These are phyloP conservation scores for Rhineura floridana DNA, from an alignment of 2,113 vertebrate genomes.

Conservation along the genomic window DNA sequence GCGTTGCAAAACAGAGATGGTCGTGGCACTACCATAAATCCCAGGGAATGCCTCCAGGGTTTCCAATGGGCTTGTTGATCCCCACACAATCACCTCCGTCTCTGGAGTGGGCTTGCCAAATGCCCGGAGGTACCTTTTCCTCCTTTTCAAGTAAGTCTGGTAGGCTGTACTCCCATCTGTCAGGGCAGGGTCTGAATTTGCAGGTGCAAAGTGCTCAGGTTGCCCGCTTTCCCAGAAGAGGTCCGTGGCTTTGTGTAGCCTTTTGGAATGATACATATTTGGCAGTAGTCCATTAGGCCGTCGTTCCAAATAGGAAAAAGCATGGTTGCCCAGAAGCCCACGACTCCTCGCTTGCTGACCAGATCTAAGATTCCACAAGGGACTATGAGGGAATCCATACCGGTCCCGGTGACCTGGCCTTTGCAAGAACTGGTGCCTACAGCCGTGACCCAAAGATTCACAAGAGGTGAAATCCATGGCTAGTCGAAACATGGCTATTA, in stretches of 20 bases:
- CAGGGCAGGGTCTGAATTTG: constrained; percentile 34
- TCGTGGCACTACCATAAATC: constrained; percentile 41
- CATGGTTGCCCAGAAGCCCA: constrained; percentile 60
- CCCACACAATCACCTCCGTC: constrained; percentile 80
- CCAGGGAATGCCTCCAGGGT: constrained; percentile 67
- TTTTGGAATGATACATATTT: constrained; percentile 45
- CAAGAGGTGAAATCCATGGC: constrained; percentile 77
- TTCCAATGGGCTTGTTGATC: constrained; percentile 79
- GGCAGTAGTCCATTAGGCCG: constrained; percentile 37
- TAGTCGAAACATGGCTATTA: constrained; percentile 84
- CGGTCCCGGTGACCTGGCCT: constrained; percentile 59
- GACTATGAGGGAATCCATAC: constrained; percentile 59
- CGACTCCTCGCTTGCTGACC: constrained; percentile 58
- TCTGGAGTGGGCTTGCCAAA: constrained; percentile 61
- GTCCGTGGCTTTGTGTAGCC: constrained; percentile 54
- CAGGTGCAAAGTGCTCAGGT: constrained; percentile 30
- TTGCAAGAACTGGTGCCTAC: constrained; percentile 55
- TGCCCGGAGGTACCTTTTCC: constrained; percentile 64
- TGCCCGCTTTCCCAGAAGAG: constrained; percentile 47
- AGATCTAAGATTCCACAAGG: constrained; percentile 66
- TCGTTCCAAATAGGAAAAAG: constrained; percentile 40
- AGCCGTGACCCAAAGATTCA: constrained; percentile 63
- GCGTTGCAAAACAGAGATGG: constrained; percentile 50
- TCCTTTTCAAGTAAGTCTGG: constrained; percentile 56
- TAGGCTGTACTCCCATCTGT: constrained; percentile 23